Conservation (phyloP, 2,888 invertebrate species). For the Nycteola revayana region DNA sequence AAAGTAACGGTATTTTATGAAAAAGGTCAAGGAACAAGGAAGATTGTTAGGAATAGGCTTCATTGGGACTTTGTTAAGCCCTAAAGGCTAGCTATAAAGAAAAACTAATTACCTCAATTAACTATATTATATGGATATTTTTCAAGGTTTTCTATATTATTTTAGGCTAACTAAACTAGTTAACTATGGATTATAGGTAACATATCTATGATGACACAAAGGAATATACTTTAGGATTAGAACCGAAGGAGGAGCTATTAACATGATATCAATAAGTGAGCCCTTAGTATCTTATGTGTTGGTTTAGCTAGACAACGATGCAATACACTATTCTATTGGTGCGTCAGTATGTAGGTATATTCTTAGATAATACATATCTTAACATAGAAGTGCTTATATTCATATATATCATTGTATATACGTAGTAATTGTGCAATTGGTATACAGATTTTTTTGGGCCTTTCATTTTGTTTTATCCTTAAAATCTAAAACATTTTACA, state of each 20-base stretch:
- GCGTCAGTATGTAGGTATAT: constrained; percentile 47
- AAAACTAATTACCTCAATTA: constrained; percentile 4
- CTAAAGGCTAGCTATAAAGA: not conserved
- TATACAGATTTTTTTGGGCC: constrained; percentile 75
- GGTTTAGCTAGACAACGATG: constrained; percentile 47
- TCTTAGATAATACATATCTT: constrained; percentile 48
- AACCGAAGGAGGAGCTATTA: constrained; percentile 15
- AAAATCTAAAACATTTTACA: constrained; percentile 43
- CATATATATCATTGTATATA: constrained; percentile 60
- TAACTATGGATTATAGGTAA: constrained; percentile 25
- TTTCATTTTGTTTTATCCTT: constrained; percentile 63
- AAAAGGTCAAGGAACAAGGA: not conserved
- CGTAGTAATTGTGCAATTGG: constrained; percentile 74
- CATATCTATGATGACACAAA: constrained; percentile 19
- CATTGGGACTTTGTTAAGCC: not conserved
- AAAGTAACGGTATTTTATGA: not conserved
- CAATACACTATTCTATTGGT: constrained; percentile 62
- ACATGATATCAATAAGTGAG: constrained; percentile 20
- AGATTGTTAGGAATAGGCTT: no score
- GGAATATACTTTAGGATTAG: constrained; percentile 13
- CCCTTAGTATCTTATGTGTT: constrained; percentile 15
- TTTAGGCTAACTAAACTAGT: constrained; percentile 29
- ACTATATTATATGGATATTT: constrained; percentile 15
- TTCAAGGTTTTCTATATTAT: constrained; percentile 16
- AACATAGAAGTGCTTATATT: constrained; percentile 53